Conservation (phyloP, 2,113 vertebrate species). For the Ciconia maguari region DNA sequence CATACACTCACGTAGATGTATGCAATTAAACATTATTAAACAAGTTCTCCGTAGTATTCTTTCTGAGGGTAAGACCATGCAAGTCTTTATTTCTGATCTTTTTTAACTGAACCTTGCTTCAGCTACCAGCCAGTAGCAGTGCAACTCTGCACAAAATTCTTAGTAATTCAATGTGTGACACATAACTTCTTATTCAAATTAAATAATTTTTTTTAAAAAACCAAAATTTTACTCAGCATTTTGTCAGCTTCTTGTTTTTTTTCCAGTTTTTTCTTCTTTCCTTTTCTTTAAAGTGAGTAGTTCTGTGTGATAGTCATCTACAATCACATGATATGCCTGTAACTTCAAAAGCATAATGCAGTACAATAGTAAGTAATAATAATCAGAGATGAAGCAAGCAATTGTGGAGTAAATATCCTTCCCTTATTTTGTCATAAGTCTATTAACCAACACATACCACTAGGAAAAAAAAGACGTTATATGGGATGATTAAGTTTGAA, state of each 20-base stretch:
- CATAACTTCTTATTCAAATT: not conserved
- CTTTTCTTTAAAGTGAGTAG: not conserved
- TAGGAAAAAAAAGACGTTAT: fast-evolving
- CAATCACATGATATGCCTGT: not conserved
- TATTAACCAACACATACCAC: not conserved
- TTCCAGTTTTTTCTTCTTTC: not conserved
- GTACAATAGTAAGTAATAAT: not conserved
- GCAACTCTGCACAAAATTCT: not conserved
- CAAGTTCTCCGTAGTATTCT: not conserved
- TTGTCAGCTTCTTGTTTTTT: not conserved
- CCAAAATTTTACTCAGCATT: not conserved
- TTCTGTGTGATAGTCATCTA: not conserved
- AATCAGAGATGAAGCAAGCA: not conserved
- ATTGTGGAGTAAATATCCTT: not conserved
- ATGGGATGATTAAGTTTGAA: not conserved
- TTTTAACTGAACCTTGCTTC: not conserved
- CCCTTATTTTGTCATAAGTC: not conserved
- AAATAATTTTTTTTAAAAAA: not conserved
- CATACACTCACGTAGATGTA: not conserved
- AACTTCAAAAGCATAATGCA: not conserved
- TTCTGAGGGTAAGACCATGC: not conserved
- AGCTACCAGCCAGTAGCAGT: not conserved
- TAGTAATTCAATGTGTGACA: not conserved
- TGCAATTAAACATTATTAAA: not conserved
- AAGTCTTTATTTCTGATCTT: not conserved